phyloP scores from a whole-genome alignment of 2,113 vertebrate species.

The Lagopus leucura region DNA sequence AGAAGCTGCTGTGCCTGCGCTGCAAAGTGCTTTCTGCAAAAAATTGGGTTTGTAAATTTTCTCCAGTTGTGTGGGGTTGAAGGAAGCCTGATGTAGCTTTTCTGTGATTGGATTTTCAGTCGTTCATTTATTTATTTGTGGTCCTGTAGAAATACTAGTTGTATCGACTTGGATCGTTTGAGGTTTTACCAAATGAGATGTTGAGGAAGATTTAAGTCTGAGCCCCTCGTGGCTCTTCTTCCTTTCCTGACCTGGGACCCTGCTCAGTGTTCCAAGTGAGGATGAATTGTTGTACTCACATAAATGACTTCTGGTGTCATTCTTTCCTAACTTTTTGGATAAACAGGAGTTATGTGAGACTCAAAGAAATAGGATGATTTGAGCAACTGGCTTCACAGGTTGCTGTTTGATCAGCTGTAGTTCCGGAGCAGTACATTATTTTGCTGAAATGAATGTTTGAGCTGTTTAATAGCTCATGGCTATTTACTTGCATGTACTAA shows the following conservation, averaged over 20 bases:
- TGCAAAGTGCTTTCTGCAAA: neutral
- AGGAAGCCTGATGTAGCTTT: neutral
- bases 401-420: neutral
- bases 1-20: neutral
- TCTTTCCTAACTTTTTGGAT: neutral
- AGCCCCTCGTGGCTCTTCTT: neutral
- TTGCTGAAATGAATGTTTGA: neutral
- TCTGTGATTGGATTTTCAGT: neutral
- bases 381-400: neutral
- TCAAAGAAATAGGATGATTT: neutral
- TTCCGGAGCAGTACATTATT: neutral
- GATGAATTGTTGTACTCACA: neutral
- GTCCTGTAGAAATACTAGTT: neutral
- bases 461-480: neutral
- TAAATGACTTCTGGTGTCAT: neutral
- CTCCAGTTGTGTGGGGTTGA: neutral
- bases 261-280: neutral
- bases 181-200: neutral
- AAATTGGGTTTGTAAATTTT: neutral
- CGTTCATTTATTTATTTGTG: neutral
- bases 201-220: neutral
- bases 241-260: neutral
- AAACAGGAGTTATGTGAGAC: neutral
- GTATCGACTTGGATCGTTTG: neutral
- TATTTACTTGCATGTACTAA: neutral